Conservation (phyloP, 2,113 vertebrate species). For the Tichodroma muraria region DNA sequence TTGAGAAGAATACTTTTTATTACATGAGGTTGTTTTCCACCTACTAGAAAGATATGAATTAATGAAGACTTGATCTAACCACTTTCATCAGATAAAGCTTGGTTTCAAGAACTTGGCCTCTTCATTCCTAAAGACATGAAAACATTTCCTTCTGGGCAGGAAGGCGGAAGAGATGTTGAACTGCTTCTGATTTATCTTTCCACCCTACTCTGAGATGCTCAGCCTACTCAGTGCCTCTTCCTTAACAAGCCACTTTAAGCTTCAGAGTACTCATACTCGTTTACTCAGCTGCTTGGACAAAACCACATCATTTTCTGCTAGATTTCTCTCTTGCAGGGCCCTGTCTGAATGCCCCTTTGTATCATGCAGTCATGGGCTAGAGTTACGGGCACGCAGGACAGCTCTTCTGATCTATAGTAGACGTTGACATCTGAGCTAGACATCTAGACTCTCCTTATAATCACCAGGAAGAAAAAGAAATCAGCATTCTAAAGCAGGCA, state of each 20-base stretch:
- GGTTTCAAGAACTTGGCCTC: not conserved
- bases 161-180: not conserved
- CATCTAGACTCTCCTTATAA: constrained; percentile 5
- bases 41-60: not conserved
- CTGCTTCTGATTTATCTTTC: not conserved
- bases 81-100: not conserved
- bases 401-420: not conserved
- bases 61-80: not conserved
- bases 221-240: not conserved
- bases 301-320: not conserved
- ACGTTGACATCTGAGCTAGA: not conserved
- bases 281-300: not conserved
- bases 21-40: not conserved
- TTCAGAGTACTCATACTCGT: not conserved
- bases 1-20: not conserved
- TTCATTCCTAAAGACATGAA: not conserved
- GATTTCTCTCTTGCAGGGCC: not conserved
- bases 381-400: not conserved
- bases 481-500: not conserved
- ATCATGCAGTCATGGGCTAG: not conserved
- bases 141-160: not conserved
- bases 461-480: not conserved
- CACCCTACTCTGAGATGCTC: not conserved
- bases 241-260: not conserved
- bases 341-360: not conserved